Base-by-base conservation (phyloP, 1,140 invertebrate genomes). In the Eumaeus atala region DNA sequence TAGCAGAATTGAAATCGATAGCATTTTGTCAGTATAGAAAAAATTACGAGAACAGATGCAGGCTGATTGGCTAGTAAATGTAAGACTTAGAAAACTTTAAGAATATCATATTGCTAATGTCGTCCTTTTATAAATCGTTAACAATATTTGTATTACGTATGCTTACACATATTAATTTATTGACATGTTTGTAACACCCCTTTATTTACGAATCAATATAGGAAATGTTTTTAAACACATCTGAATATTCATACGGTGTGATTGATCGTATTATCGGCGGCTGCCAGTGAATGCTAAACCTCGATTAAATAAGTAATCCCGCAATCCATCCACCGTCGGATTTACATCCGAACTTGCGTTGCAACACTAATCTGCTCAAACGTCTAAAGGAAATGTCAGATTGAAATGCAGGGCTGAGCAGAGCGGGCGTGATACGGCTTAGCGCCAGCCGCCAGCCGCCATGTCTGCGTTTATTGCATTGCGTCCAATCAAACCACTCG, bases 321-420 rank as follows among this genome's bases (percentile, higher is more conserved):
- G 74, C 77, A 77, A 81, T 77, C 73, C 77, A 66, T 84, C 69
- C 67, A 62, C 66, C 81, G 84, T 84, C 81, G 70, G 81, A 84
- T 84, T 87, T 84, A 77, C 69, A 78, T 83, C 70, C 73, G 58
- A 77, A 78, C 74, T 74, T 68, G 74, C 76, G 72, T 77, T 69
- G 79, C 74, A 84, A 75, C 78, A 77, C 77, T 84, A 84, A 87
- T 84, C 84, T 83, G 74, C 78, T 84, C 76, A 76, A 84, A 84
- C 81, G 81, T 84, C 79, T 75, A 80, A 77, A 87, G 84, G 84
- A 87, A 84, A 87, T 77, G 84, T 87, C 84, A 82, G 84, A 86
- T 86, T 83, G 81, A 77, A 77, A 80, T 73, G 77, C 74, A 83
- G 77, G 73, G 77, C 62, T 65, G 67, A 65, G 68, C 65, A 67